phyloP scores from a whole-genome alignment of 2,113 vertebrate species.

The Butorides virescens region DNA sequence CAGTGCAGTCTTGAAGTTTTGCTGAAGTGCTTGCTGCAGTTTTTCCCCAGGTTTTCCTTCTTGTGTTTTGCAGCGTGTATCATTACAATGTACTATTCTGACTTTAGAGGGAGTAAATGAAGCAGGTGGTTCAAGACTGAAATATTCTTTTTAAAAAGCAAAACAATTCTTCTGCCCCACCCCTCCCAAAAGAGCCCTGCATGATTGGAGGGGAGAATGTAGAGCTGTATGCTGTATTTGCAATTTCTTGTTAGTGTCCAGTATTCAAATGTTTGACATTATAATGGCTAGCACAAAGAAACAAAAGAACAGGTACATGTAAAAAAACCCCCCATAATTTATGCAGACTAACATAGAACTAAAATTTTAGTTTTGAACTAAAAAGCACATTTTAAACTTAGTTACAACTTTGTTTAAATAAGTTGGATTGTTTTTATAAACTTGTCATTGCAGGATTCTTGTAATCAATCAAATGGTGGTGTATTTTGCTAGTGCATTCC shows the following conservation, averaged over 20 bases:
- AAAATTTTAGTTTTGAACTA: background rate
- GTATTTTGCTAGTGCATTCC: background rate
- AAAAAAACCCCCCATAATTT: background rate
- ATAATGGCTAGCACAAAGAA: background rate
- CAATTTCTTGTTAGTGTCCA: background rate
- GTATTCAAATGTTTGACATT: background rate
- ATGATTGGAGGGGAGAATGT: background rate
- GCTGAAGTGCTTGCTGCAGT: background rate
- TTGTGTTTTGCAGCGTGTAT: background rate
- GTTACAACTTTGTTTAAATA: background rate
- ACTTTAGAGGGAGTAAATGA: background rate
- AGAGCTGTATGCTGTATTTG: background rate
- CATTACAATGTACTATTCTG: background rate
- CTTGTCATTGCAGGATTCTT: background rate
- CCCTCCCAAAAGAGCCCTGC: background rate
- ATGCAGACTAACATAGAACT: background rate
- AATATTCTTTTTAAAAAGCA: background rate
- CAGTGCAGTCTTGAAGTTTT: background rate
- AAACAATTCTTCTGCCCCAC: background rate
- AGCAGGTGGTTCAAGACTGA: background rate
- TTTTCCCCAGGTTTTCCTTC: background rate
- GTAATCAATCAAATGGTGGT: background rate
- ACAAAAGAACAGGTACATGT: background rate
- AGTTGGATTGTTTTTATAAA: background rate
- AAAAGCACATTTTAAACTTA: background rate